Evolutionary conservation across 2,888 invertebrate genomes (phyloP), one percentile per base, ranked within the genome.

Genomic region (Nephrotoma flavescens): DNA sequence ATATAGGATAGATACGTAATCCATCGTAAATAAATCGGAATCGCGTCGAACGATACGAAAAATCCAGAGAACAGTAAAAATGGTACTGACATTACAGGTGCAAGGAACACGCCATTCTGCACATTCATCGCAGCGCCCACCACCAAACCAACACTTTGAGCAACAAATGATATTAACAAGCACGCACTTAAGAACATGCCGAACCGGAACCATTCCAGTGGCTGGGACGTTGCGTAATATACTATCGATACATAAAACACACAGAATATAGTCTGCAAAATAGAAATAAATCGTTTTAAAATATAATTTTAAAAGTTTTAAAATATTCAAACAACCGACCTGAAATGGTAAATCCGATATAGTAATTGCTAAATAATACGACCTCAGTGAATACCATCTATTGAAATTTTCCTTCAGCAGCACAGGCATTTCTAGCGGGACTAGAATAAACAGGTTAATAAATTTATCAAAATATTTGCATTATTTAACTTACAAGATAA

Each of bases 261-360:
- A 90, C 98, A 98, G 93, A 98, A 98, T 89, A 98, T 94, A 12
- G 98, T 95, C 98, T 98, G 93, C 2, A 93, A 88, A 89, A 88
- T 89, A 88, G 47, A 12, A 47, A n/a, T 1, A 12, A 42, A 15
- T 7, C 0, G n/a, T 42, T 42, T 47, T 2, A 41, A 42, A 19
- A 47, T 15, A 86, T 87, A 42, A 15, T 86, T n/a, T 44, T 52
- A 42, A 41, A 71, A 71, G n/a, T 57, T 87, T 15, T 47, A 85
- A 71, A 11, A n/a, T 9, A 47, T 57, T 19, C 12, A n/a, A n/a
- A n/a, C n/a, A 11, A 87, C 89, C 92, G 92, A 98, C 98, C 95
- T 98, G 98, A 92, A 99, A 99, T n/a, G 99, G 99, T 92, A 99
- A 94, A 92, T 99, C 99, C 0, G 98, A 98, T 87, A 98, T 94